Conservation (phyloP, 2,113 vertebrate genomes). For the Ammodytes dubius region DNA sequence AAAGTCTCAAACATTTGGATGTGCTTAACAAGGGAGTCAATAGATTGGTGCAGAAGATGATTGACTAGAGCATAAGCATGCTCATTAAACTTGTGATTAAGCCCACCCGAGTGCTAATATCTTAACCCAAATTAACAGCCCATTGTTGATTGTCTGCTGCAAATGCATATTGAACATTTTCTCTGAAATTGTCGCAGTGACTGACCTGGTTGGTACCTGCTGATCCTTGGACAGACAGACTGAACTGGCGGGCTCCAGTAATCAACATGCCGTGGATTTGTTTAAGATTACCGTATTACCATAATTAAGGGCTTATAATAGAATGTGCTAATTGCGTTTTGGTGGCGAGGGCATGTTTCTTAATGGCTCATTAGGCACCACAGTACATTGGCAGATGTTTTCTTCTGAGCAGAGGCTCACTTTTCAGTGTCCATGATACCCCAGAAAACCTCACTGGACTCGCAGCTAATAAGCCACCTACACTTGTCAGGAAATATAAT, state of each 20-base stretch:
- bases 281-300: constrained; percentile 86
- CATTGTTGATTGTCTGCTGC: constrained; percentile 68
- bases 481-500: constrained; percentile 65
- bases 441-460: constrained; percentile 52
- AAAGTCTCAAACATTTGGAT: constrained; percentile 72
- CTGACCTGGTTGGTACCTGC: constrained; percentile 83
- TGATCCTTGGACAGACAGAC: constrained; percentile 80
- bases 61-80: constrained; percentile 72
- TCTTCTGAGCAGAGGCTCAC: constrained; percentile 69
- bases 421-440: constrained; percentile 72
- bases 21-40: constrained; percentile 70
- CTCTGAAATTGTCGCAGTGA: constrained; percentile 80
- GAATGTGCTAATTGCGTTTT: constrained; percentile 89
- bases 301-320: constrained; percentile 88
- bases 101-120: constrained; percentile 78
- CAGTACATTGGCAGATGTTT: constrained; percentile 87
- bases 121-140: constrained; percentile 78
- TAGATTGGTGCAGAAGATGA: constrained; percentile 55
- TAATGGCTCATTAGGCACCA: constrained; percentile 86
- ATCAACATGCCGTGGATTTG: constrained; percentile 86
- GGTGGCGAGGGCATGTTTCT: constrained; percentile 85
- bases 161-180: constrained; percentile 83
- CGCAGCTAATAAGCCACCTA: constrained; percentile 47
- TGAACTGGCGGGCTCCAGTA: constrained; percentile 78
- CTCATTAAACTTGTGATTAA: constrained; percentile 77